Evolutionary conservation across 53 echinoderm and acorn worm species (phyloP).

Genomic region (Apostichopus leukothele): DNA sequence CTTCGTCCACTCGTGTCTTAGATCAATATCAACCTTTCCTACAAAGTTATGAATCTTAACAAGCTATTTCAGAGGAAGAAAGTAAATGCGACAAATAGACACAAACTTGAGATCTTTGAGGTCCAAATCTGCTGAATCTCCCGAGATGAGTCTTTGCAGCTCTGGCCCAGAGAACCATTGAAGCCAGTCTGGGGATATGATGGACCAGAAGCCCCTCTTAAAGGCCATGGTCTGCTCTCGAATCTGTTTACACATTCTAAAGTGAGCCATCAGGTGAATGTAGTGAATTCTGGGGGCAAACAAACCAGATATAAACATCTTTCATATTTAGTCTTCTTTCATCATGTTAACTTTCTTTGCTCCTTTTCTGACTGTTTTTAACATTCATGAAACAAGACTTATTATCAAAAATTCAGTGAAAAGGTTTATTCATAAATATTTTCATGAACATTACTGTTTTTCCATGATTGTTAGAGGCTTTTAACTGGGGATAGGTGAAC

Average conservation of each 20-base stretch:
- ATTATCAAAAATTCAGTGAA: too few relatives aligned
- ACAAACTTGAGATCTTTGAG: slow-evolving; percentile 76
- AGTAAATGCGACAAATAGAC: background rate
- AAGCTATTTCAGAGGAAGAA: background rate
- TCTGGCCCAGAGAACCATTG: slow-evolving; percentile 98
- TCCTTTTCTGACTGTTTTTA: too few relatives aligned
- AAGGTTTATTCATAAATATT: too few relatives aligned
- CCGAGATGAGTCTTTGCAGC: slow-evolving; percentile 93
- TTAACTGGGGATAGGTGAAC: too few relatives aligned
- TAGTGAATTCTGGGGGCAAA: slow-evolving; percentile 74
- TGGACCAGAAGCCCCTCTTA: slow-evolving; percentile 90
- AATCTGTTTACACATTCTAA: slow-evolving; percentile 90
- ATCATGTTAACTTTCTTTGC: too few relatives aligned
- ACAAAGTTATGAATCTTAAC: background rate
- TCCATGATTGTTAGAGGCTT: too few relatives aligned
- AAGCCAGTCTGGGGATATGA: slow-evolving; percentile 92
- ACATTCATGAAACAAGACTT: too few relatives aligned
- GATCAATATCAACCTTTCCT: background rate
- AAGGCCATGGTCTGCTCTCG: slow-evolving; percentile 94
- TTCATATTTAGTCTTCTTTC: background rate
- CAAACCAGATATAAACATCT: background rate
- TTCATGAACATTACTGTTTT: too few relatives aligned
- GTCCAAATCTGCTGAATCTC: slow-evolving; percentile 78
- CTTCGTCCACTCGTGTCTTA: too few relatives aligned
- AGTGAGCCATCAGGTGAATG: slow-evolving; percentile 98